Conservation (phyloP, 2,797 vertebrate genomes). For the Thaleichthys pacificus region DNA sequence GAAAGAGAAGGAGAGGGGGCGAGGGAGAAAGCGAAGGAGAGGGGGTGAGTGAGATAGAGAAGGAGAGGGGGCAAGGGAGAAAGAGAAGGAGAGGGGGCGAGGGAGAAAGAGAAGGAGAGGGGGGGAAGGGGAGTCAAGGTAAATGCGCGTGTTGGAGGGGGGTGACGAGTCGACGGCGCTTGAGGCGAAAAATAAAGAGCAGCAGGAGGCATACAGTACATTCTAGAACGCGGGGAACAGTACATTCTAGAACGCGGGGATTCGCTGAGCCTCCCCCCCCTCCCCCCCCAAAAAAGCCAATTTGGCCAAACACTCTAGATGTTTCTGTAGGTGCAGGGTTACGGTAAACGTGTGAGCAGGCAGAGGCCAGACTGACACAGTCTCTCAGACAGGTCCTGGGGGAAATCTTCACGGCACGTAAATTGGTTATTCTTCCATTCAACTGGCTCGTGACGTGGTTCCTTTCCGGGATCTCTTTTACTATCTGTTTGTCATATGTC, state of each 20-base stretch:
- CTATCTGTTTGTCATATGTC: conserved; percentile 62
- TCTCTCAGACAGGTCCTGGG: conserved; percentile 55
- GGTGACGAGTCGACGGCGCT: too few relatives aligned
- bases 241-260: background rate
- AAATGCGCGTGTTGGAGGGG: background rate
- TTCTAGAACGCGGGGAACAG: background rate
- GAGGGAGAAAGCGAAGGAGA: background rate
- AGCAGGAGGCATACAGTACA: background rate
- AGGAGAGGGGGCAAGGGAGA: background rate
- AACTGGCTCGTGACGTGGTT: conserved; percentile 58
- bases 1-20: background rate
- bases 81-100: background rate
- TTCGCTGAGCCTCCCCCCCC: background rate
- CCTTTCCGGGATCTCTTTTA: conserved; percentile 63
- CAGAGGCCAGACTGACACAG: conserved; percentile 44
- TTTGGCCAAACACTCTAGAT: background rate
- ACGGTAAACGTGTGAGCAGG: conserved; percentile 49
- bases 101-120: too few relatives aligned
- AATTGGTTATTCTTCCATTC: conserved; percentile 59
- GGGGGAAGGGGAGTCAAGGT: background rate
- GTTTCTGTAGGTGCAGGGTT: background rate
- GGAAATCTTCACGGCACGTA: conserved; percentile 61
- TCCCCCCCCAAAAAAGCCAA: background rate
- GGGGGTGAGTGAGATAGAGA: background rate
- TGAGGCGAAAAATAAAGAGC: background rate